Conservation (phyloP, 2,888 invertebrate genomes). For the Pherbina coryleti region DNA sequence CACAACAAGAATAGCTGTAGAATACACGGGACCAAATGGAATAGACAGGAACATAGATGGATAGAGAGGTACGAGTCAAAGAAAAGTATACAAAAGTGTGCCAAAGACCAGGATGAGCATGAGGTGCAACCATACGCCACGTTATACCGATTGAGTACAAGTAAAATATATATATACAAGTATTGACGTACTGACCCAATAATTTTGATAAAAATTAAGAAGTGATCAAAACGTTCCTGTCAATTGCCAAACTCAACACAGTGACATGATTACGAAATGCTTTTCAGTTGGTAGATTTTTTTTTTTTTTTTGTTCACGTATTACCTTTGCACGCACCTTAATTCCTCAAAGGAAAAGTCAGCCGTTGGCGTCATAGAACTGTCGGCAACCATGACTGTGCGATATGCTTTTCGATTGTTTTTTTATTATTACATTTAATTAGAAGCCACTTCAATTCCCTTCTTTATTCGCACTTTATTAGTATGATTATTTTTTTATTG, state of each 20-base stretch:
- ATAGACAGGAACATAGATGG: background rate
- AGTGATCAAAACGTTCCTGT: background rate
- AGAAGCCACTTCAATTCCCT: background rate
- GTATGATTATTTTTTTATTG: too few species aligned
- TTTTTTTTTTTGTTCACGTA: background rate
- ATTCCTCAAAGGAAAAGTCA: conserved; percentile 19
- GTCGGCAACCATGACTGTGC: conserved; percentile 19
- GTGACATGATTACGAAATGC: background rate
- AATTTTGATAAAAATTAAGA: background rate
- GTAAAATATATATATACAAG: too few species aligned
- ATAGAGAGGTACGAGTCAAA: conserved; percentile 1
- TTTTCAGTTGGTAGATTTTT: background rate
- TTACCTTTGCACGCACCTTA: conserved; percentile 20
- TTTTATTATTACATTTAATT: background rate
- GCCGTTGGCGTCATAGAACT: conserved; percentile 2
- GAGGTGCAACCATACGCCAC: too few species aligned
- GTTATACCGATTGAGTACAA: too few species aligned
- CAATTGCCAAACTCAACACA: background rate
- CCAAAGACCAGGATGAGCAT: background rate
- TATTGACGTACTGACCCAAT: too few species aligned
- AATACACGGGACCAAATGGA: background rate
- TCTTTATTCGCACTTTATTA: background rate
- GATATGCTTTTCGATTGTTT: background rate
- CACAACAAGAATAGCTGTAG: background rate
- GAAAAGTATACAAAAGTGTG: conserved; percentile 2